Percentiles rank a stretch among this genome's conserved stretches.
Conservation (phyloP, 2,888 invertebrate species). For the Drosophila suboccidentalis region DNA sequence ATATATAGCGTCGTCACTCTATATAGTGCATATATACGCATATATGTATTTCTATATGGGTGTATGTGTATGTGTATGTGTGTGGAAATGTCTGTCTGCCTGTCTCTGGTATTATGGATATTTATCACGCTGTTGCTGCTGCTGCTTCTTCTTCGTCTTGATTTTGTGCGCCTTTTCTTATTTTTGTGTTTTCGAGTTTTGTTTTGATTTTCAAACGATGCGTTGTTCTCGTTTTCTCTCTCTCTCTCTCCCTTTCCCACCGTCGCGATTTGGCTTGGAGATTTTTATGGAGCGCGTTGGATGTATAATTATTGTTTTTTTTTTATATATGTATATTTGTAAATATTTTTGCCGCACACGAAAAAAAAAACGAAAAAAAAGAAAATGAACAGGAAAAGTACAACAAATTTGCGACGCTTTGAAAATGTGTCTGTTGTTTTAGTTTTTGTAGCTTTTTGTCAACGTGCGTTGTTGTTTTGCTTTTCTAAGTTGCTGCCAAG, state of each 20-base stretch:
- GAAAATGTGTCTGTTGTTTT: constrained; percentile 18
- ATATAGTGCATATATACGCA: constrained; percentile 27
- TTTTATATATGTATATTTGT: constrained; percentile 15
- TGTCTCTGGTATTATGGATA: constrained; percentile 41
- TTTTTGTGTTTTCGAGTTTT: constrained; percentile 30
- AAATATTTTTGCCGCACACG: constrained; percentile 34
- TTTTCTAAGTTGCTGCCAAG: constrained; percentile 46
- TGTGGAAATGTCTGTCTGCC: not conserved
- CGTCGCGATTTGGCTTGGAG: constrained; percentile 19
- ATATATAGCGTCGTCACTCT: constrained; percentile 28
- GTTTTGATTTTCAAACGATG: constrained; percentile 41
- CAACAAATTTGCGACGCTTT: constrained; percentile 26
- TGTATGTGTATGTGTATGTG: not conserved
- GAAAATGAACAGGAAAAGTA: constrained; percentile 20
- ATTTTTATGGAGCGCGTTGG: constrained; percentile 48
- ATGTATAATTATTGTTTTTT: constrained; percentile 15
- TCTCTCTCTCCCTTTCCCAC: not conserved
- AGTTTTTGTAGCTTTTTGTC: constrained; percentile 10
- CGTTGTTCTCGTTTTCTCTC: constrained; percentile 32
- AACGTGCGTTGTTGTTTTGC: constrained; percentile 30
- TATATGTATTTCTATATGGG: not conserved
- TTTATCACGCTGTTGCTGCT: constrained; percentile 19
- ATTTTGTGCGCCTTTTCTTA: constrained; percentile 38
- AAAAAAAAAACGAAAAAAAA: constrained; percentile 21
- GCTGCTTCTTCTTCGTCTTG: constrained; percentile 18